Conservation (phyloP, 2,113 vertebrate genomes). For the Psephotus haematonotus region DNA sequence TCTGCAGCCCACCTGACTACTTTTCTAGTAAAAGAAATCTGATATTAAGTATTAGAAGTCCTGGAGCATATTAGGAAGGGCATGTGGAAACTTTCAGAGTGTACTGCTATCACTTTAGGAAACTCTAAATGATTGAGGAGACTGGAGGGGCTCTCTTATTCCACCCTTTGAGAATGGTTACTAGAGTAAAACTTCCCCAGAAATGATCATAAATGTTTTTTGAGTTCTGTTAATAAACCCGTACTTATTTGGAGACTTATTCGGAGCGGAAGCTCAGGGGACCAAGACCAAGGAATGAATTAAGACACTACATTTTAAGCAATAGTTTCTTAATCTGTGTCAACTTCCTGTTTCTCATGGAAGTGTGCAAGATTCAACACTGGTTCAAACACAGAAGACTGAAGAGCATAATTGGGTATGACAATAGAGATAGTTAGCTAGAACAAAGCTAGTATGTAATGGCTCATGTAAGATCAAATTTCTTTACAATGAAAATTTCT, state of each 20-base stretch:
- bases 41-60: background rate
- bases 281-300: background rate
- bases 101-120: background rate
- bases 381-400: background rate
- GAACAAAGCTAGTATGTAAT: background rate
- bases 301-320: background rate
- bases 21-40: background rate
- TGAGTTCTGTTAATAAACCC: background rate
- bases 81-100: background rate
- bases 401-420: accelerated
- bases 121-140: background rate
- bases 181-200: background rate
- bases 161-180: background rate
- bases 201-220: background rate
- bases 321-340: background rate
- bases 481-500: background rate
- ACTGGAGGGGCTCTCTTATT: background rate
- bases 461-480: background rate
- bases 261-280: background rate
- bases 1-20: background rate
- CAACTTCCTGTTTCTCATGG: background rate
- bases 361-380: background rate
- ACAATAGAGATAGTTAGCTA: background rate
- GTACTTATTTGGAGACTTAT: background rate
- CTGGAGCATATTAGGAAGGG: background rate